Conservation (phyloP, 92 coral and sea anemone genomes). For the Chrysogorgia sp. region DNA sequence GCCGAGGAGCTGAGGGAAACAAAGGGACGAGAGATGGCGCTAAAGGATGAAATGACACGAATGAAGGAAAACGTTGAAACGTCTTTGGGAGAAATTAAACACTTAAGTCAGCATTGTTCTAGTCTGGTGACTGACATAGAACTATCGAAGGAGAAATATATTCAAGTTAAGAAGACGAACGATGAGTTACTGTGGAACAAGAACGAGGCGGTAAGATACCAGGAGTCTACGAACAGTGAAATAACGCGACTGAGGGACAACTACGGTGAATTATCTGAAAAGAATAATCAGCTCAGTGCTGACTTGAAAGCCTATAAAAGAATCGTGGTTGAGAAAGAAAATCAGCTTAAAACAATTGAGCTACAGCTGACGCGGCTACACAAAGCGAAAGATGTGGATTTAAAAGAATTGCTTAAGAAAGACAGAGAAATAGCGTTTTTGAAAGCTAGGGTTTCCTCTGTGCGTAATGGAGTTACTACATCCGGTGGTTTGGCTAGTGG, state of each 20-base stretch:
- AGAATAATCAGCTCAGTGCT: neutral
- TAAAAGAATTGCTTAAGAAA: conserved; percentile 16
- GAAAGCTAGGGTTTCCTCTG: conserved; percentile 24
- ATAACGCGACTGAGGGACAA: neutral
- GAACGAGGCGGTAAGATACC: conserved; percentile 4
- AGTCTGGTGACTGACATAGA: conserved; percentile 15
- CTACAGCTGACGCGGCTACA: conserved; percentile 14
- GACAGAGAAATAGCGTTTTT: conserved; percentile 29
- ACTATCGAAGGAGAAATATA: conserved; percentile 1
- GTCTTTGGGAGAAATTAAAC: neutral
- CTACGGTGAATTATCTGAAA: conserved; percentile 11
- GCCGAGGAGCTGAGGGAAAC: conserved; percentile 2
- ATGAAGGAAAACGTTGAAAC: conserved; percentile 11
- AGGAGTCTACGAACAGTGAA: neutral
- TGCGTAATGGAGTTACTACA: neutral
- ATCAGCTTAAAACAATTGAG: conserved; percentile 23
- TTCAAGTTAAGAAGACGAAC: conserved; percentile 12
- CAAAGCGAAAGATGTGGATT: conserved; percentile 15
- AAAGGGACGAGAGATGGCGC: neutral
- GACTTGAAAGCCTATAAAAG: conserved; percentile 45
- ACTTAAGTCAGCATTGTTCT: conserved; percentile 5
- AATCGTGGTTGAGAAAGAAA: conserved; percentile 27
- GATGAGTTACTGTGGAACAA: conserved; percentile 22
- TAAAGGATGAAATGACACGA: conserved; percentile 2
- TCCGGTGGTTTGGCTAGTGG: neutral